Evolutionary conservation across 1,140 invertebrate species (phyloP), one percentile per base, ranked within the genome.

Genomic region (Palaemon carinicauda): DNA sequence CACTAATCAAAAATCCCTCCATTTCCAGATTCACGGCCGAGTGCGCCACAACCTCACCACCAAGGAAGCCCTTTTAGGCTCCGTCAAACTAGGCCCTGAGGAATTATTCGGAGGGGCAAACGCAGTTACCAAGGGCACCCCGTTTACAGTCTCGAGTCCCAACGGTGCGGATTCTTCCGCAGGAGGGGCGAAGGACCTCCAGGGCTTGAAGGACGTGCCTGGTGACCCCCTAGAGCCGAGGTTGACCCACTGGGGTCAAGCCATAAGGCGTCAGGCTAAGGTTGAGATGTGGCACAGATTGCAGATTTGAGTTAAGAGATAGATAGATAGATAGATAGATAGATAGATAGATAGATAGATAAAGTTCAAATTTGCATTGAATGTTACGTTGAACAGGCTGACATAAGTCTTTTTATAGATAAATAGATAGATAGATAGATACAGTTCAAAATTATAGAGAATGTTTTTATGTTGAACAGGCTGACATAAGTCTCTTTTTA

Each of bases 241-340:
- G 10, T 74, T 85, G 29, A 85, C 82, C 51, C 82, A 85, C 31
- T 85, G 82, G 82, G 82, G 82, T 14, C 82, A 65, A 17, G 52
- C 74, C 14, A 21, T 85, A 14, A 77, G 82, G n/a, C 73, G 82
- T 7, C 77, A 15, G 82, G 82, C 82, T 14, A 85, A 78, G n/a
- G 74, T 85, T 10, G 82, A 85, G 12, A 85, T 85, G 82, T 85
- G 82, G 82, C 82, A 85, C 31, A 33, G 82, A 65, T 33, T 85
- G 5, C 82, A 85, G 41, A 85, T 85, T 24, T 85, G 29, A 78
- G 15, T 24, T 50, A 41, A 41, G 9, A 41, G 33, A 41, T 4
- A 41, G 3, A 41, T 41, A 41, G 9, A 4, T 4, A 41, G 3
- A 3, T 41, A 41, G 9, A 41, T 41, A 41, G 9, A 41, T 41